Percentiles rank a stretch among this genome's conserved stretches.
Conservation (phyloP, 1,140 invertebrate species). For the Drosophila repletoides region DNA sequence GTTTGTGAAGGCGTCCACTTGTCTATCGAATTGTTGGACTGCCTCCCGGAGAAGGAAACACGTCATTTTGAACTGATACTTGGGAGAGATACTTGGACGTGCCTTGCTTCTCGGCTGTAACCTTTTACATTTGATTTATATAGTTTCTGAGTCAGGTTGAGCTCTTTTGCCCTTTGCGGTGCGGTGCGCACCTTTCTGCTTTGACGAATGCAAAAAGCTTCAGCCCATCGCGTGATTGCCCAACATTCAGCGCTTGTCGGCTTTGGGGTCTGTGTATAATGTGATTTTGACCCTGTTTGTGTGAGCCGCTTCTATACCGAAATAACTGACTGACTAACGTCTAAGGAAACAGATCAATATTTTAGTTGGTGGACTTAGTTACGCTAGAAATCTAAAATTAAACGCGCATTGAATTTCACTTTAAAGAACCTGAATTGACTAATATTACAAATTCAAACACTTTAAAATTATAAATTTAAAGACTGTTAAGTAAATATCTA, state of each 20-base stretch:
- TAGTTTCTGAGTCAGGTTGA: slow-evolving; percentile 52
- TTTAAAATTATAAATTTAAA: no score
- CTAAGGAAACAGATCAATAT: slow-evolving; percentile 48
- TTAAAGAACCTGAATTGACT: no score
- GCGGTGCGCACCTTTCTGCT: slow-evolving; percentile 15
- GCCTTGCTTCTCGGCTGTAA: slow-evolving; percentile 31
- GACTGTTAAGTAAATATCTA: no score
- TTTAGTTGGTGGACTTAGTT: no score
- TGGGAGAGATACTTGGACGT: slow-evolving; percentile 3
- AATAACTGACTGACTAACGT: slow-evolving; percentile 12
- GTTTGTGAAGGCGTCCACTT: slow-evolving; percentile 38
- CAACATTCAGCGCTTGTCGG: slow-evolving; percentile 29
- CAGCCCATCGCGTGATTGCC: slow-evolving; percentile 60
- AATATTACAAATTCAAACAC: no score
- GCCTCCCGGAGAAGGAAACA: slow-evolving; percentile 27
- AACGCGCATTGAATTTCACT: no score
- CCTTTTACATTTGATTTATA: slow-evolving; percentile 61
- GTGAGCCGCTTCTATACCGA: slow-evolving; percentile 27
- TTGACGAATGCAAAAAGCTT: slow-evolving; percentile 44
- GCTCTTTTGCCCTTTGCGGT: slow-evolving; percentile 36
- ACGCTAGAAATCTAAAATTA: no score
- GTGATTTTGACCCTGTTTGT: slow-evolving; percentile 65
- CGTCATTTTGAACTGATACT: slow-evolving; percentile 31
- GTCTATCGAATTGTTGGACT: slow-evolving; percentile 49
- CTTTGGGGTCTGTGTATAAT: slow-evolving; percentile 21